Evolutionary conservation across 2,113 vertebrate genomes (phyloP).

Genomic region (Synchiropus splendidus): DNA sequence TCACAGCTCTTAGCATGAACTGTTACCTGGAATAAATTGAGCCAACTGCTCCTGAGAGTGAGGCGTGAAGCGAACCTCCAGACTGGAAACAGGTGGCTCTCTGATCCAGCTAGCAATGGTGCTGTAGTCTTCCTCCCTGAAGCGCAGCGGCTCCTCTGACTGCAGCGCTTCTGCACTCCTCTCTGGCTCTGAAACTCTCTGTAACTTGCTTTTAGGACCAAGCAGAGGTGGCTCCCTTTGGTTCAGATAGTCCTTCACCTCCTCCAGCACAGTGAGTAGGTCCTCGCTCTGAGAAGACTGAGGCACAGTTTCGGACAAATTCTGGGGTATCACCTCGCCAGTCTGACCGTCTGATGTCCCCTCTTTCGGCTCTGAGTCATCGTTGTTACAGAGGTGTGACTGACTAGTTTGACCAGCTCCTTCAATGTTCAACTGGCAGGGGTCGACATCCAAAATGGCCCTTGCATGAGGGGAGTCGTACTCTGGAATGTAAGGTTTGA

Average conservation of each 20-base stretch:
- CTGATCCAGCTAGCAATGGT: slow-evolving; percentile 73
- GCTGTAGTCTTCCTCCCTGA: slow-evolving; percentile 42
- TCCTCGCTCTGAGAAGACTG: slow-evolving; percentile 1
- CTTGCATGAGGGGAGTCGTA: slow-evolving; percentile 71
- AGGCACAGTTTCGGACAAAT: too few species aligned
- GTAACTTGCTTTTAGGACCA: too few species aligned
- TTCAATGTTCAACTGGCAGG: slow-evolving; percentile 3
- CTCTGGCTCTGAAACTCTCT: background rate
- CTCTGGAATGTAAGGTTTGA: slow-evolving; percentile 83
- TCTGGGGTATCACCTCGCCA: too few species aligned
- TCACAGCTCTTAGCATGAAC: slow-evolving; percentile 39
- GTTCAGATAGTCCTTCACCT: slow-evolving; percentile 43
- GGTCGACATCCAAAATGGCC: background rate
- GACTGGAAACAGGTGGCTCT: slow-evolving; percentile 60
- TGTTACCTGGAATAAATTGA: slow-evolving; percentile 55
- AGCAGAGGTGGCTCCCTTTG: slow-evolving; percentile 12
- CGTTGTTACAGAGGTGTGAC: background rate
- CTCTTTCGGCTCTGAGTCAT: slow-evolving; percentile 2
- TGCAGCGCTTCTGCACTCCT: background rate
- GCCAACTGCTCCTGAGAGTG: slow-evolving; percentile 67
- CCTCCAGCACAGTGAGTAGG: slow-evolving; percentile 34
- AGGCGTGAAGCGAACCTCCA: slow-evolving; percentile 77
- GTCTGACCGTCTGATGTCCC: background rate
- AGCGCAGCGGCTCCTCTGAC: slow-evolving; percentile 9
- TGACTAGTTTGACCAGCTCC: background rate